phyloP scores from a whole-genome alignment of 2,113 vertebrate species.

The Pseudopodoces humilis region DNA sequence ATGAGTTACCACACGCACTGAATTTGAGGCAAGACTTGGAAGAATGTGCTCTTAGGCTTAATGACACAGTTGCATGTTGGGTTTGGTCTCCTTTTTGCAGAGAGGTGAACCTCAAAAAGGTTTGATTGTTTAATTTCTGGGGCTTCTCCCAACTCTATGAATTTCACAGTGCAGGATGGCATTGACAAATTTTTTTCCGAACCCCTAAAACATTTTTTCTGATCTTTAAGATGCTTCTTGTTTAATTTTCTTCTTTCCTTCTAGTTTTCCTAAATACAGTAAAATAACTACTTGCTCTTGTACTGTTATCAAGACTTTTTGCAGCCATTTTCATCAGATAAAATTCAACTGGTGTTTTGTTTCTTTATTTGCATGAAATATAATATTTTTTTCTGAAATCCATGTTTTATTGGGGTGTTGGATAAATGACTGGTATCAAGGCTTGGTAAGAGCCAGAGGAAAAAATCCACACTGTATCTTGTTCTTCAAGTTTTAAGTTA shows the following conservation, averaged over 20 bases:
- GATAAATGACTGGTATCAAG: not conserved
- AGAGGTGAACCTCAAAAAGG: not conserved
- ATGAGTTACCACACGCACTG: not conserved
- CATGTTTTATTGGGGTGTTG: not conserved
- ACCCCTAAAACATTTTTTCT: not conserved
- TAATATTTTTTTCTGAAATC: not conserved
- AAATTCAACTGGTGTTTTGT: not conserved
- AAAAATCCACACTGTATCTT: not conserved
- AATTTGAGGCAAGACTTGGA: not conserved
- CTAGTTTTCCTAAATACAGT: not conserved
- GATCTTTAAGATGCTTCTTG: not conserved
- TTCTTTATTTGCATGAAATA: not conserved
- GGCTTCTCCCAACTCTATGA: not conserved
- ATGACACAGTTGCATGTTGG: rapidly evolving
- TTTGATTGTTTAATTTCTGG: not conserved
- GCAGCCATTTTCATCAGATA: not conserved
- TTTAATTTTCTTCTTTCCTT: not conserved
- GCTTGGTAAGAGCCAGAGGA: not conserved
- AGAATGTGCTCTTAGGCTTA: not conserved
- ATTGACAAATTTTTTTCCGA: not conserved
- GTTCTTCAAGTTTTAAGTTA: constrained; percentile 13
- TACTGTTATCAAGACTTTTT: not conserved
- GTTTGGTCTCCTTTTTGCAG: not conserved
- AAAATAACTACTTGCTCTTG: not conserved
- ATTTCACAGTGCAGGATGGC: not conserved